Base-by-base conservation (phyloP, 2,888 invertebrate genomes). In the Drosophila anceps region DNA sequence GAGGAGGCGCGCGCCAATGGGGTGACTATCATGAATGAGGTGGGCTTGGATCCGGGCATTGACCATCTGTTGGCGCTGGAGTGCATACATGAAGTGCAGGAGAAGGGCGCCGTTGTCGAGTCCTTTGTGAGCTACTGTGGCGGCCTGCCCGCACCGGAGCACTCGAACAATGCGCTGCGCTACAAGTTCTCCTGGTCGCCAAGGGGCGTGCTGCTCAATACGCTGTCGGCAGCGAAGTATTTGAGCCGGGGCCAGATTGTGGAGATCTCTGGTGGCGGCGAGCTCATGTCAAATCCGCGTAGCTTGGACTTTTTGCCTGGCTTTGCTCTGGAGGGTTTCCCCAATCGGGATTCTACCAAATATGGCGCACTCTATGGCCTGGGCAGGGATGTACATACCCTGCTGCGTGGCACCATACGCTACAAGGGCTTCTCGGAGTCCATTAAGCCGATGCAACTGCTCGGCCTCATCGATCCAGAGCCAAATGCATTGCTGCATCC, bases 111-210 rank as follows among this genome's bases (percentile, higher is more conserved):
- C 48, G 96, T 97, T 91, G 95, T 99, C 13, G 97, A 97, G 71
- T 98, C 98, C 0, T 99, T 99, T 91, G 96, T 98, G 0, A 99
- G 98, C 0, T 99, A 97, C 93, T 99, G 99, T 90, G 99, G 99
- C 76, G 97, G 99, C 67, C 93, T 99, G 31, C 99, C 99, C 0
- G 99, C 99, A 0, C 99, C 99, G 0, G 99, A 99, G 93, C 96
- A 96, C 91, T 98, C 99, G 5, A 96, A 97, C 91, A 98, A 99
- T 92, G 96, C 98, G 0, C 91, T 98, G 35, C 94, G 98, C 37
- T 98, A 98, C 93, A 98, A 98, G 92, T 98, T 98, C 93, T 98
- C 98, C 15, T 99, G 99, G 99, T 98, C 97, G 60, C 99, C 99
- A 0, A 95, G 97, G 43, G 98, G 98, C 9, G 98, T 98, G 0